Conservation (phyloP, 35 echinoderm and acorn worm species). For the Hemicentrotus pulcherrimus region DNA sequence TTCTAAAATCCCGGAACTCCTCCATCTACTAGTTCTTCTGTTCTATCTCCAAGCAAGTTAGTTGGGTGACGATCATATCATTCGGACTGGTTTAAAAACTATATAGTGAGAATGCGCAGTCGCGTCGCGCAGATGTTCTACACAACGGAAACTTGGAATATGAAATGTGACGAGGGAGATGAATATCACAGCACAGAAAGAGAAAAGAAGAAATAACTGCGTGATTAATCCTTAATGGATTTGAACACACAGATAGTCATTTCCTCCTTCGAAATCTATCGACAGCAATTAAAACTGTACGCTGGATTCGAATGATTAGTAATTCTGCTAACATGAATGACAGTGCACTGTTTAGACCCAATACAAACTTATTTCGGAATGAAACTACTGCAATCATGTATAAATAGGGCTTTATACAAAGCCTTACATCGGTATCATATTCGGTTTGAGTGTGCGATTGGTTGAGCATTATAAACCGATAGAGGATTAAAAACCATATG, state of each 20-base stretch:
- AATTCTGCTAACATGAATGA: not conserved
- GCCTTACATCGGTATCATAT: not conserved
- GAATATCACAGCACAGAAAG: not conserved
- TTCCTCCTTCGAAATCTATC: constrained; percentile 36
- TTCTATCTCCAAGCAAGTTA: not conserved
- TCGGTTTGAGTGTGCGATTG: not conserved
- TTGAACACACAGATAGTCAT: constrained; percentile 35
- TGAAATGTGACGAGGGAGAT: constrained; percentile 15
- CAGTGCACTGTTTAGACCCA: not conserved
- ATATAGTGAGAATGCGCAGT: not conserved
- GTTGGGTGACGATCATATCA: not conserved
- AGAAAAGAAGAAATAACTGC: constrained; percentile 25
- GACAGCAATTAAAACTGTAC: constrained; percentile 23
- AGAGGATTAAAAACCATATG: not conserved
- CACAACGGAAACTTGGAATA: constrained; percentile 1
- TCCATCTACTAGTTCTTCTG: not conserved
- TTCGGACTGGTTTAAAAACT: not conserved
- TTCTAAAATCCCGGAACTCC: not conserved
- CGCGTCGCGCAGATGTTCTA: not conserved
- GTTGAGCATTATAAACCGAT: not conserved
- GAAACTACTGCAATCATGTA: not conserved
- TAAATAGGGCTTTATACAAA: no score
- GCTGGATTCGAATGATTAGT: not conserved
- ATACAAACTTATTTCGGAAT: not conserved
- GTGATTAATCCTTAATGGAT: constrained; percentile 38